Base-by-base conservation (phyloP, 2,797 vertebrate genomes). In the Parauchenoglanis ngamensis region DNA sequence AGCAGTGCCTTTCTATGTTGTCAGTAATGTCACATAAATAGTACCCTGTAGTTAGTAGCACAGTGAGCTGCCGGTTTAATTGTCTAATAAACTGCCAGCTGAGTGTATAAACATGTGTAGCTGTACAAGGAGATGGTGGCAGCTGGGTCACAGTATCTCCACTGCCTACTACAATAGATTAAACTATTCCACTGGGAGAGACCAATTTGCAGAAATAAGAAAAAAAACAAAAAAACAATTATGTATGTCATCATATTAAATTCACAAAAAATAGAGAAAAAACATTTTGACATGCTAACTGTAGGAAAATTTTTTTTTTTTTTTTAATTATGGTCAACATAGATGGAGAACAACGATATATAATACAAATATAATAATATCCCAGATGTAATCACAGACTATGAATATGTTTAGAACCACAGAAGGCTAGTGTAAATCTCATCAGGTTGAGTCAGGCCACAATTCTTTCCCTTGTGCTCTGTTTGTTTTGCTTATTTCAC, bases 351-450 rank as follows among this genome's bases (percentile, higher is more conserved):
- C 80, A 89, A 90, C 11, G 25, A 63, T 13, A 81, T 81, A 72
- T 54, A 70, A 35, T 40, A 87, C 65, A 76, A 85, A 81, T 73
- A 31, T 82, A 90, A 87, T 87, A 85, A 67, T 70, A 82, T 83
- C 65, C 65, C 11, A 40, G 86, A 86, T 68, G 78, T 85, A 86
- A 89, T 87, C 72, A 80, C 46, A 13, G 83, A 77, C 78, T 68
- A 56, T 23, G 52, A 90, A 87, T 89, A 84, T 77, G 87, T 89
- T 88, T 84, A 67, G 83, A 84, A 76, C 59, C 78, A 19, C 67
- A 85, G 80, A 49, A 59, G 67, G 83, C 57, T 77, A 46, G 52
- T 52, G 65, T 80, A 85, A 85, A 89, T 90, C 88, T 89, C 85
- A 87, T 88, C 86, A 84, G 72, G 21, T 56, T 78, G 49, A 78